Percentiles rank a stretch among this genome's conserved stretches.
Evolutionary conservation across 1,140 invertebrate genomes (phyloP).

Genomic region (Geopemphigus sp.): DNA sequence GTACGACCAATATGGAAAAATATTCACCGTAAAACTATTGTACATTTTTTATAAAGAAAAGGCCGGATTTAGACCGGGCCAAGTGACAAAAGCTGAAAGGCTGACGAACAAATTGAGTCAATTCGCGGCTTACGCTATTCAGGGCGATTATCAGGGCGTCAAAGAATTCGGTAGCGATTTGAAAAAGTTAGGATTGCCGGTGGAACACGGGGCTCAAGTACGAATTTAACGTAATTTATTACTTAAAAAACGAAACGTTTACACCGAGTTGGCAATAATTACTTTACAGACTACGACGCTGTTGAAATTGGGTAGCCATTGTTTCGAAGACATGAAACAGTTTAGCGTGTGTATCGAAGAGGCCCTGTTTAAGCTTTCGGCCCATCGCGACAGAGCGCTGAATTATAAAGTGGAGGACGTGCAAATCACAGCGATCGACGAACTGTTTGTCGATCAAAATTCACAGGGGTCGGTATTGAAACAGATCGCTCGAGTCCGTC

Average conservation of each 20-base stretch:
- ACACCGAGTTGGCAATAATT: slow-evolving; percentile 33
- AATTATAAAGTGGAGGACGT: slow-evolving; percentile 98
- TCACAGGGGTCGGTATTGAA: slow-evolving; percentile 78
- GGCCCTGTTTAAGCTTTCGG: slow-evolving; percentile 77
- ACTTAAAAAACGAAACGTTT: too few relatives aligned
- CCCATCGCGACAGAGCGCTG: slow-evolving; percentile 83
- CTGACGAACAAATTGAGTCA: slow-evolving; percentile 88
- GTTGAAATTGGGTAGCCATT: slow-evolving; percentile 90
- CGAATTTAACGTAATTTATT: background rate
- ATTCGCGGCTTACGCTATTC: slow-evolving; percentile 90
- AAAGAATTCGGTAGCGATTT: slow-evolving; percentile 90
- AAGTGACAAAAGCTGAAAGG: slow-evolving; percentile 89
- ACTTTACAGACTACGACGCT: slow-evolving; percentile 80
- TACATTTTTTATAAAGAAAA: slow-evolving; percentile 98
- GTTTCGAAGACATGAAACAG: slow-evolving; percentile 84
- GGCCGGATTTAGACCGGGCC: slow-evolving; percentile 92
- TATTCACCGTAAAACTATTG: slow-evolving; percentile 97
- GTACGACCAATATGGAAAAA: slow-evolving; percentile 97
- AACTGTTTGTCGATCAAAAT: slow-evolving; percentile 91
- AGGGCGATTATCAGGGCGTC: slow-evolving; percentile 86
- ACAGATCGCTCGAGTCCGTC: slow-evolving; percentile 89
- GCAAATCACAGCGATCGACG: slow-evolving; percentile 94
- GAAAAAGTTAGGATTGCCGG: slow-evolving; percentile 88
- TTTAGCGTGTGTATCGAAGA: slow-evolving; percentile 90
- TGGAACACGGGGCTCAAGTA: slow-evolving; percentile 94